These are phyloP conservation scores for Cavia aperea DNA, from an alignment of 2,113 vertebrate genomes.

Conservation along the genomic window DNA sequence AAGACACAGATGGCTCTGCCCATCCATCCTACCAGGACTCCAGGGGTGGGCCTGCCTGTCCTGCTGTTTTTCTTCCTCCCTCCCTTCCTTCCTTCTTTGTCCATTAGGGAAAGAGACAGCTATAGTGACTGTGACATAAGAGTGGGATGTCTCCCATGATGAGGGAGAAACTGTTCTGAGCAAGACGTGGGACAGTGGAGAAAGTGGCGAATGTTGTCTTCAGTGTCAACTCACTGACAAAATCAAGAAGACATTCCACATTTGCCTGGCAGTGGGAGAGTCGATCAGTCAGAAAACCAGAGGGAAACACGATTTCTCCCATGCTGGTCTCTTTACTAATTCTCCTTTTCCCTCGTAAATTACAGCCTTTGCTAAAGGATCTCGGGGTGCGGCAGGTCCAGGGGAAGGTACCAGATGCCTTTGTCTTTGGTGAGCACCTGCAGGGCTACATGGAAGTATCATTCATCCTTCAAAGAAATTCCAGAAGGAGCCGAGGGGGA, in stretches of 20 bases:
- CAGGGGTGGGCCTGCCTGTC: no score
- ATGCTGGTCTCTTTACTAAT: neutral
- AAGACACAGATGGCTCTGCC: no score
- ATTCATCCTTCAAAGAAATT: neutral
- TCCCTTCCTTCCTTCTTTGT: no score
- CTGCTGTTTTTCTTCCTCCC: no score
- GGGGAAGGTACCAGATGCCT: no score
- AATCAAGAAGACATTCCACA: neutral
- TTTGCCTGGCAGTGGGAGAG: neutral
- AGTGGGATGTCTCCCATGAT: rapidly evolving
- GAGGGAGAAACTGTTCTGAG: neutral
- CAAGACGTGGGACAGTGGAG: neutral
- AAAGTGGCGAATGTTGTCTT: neutral
- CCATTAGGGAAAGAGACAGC: neutral
- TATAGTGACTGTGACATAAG: rapidly evolving
- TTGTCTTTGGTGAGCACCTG: no score
- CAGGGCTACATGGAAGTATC: rapidly evolving
- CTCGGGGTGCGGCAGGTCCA: neutral
- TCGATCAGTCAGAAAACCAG: neutral
- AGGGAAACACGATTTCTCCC: neutral
- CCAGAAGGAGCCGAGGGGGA: neutral
- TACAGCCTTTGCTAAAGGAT: neutral
- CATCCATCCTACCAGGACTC: no score
- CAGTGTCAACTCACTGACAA: neutral
- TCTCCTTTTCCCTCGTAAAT: neutral